Evolutionary conservation across 1,140 invertebrate genomes (phyloP), one percentile per base, ranked within the genome.

Genomic region (Nixonia krombeini): DNA sequence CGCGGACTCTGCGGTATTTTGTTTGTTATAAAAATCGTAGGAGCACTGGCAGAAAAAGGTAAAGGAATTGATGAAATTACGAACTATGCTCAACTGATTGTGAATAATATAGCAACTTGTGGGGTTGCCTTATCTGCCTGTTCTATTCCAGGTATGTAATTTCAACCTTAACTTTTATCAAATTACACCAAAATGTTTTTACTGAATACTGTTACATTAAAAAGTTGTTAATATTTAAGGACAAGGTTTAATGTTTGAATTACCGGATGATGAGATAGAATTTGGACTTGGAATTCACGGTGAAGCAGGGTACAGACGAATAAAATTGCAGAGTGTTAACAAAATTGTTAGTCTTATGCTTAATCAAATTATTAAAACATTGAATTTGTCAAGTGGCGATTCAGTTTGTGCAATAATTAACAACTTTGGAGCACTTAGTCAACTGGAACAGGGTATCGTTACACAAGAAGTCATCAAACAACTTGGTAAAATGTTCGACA

Each of bases 201-300:
- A 21, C 9, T 25, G 13, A 15, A 56, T 9, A 2, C 7, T n/a
- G 13, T 4, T 15, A 2, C 17, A 8, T n/a, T n/a, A n/a, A n/a
- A n/a, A n/a, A n/a, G n/a, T n/a, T n/a, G n/a, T n/a, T n/a, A 25
- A 50, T 17, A 45, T 68, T 65, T 0, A 13, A 89, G 88, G 85
- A 21, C 85, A 87, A 62, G 83, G 78, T 0, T 87, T 88, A 0
- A 85, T 92, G 46, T 95, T 95, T 72, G 85, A 89, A 12, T 81
- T 95, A 18, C 82, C 83, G 5, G 44, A 81, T 0, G 90, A 91
- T 73, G 89, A 93, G 79, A 89, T 95, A 80, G 94, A 95, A 84
- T 82, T 95, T 5, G 94, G 94, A 0, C 87, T 94, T 15, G 94
- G 94, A 42, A 87, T 95, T 40, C 94, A 96, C 79, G 94, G 94